phyloP scores from a whole-genome alignment of 2,888 invertebrate species.

The Helobdella robusta region DNA sequence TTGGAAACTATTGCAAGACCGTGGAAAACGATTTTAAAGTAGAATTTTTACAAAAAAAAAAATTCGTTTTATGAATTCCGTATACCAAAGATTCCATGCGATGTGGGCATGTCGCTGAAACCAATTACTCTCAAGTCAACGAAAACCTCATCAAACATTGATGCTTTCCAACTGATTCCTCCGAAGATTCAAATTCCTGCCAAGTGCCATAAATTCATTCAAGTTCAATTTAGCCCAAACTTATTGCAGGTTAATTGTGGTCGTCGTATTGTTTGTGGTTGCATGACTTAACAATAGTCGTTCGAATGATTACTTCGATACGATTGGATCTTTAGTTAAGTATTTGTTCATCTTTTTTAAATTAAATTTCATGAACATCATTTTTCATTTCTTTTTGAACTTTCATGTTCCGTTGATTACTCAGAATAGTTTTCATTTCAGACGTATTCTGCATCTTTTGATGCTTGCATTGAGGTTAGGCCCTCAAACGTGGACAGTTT shows the following conservation, averaged over 20 bases:
- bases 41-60: background rate
- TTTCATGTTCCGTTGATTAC: background rate
- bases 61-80: background rate
- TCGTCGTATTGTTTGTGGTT: background rate
- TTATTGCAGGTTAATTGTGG: background rate
- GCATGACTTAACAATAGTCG: background rate
- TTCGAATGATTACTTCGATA: background rate
- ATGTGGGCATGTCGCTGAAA: constrained; percentile 41
- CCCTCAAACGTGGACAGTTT: constrained; percentile 43
- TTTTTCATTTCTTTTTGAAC: background rate
- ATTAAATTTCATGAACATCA: background rate
- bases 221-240: constrained; percentile 9
- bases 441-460: constrained; percentile 46
- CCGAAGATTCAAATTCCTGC: constrained; percentile 10
- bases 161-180: background rate
- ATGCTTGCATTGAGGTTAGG: constrained; percentile 42
- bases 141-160: too few species aligned
- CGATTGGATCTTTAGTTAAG: background rate
- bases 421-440: constrained; percentile 33
- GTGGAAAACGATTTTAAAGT: background rate
- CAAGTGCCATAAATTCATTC: background rate
- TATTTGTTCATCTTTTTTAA: background rate
- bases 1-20: background rate
- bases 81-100: constrained; percentile 44
- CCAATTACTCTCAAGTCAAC: background rate